phyloP scores from a whole-genome alignment of 2,113 vertebrate genomes.

The Scophthalmus maximus region DNA sequence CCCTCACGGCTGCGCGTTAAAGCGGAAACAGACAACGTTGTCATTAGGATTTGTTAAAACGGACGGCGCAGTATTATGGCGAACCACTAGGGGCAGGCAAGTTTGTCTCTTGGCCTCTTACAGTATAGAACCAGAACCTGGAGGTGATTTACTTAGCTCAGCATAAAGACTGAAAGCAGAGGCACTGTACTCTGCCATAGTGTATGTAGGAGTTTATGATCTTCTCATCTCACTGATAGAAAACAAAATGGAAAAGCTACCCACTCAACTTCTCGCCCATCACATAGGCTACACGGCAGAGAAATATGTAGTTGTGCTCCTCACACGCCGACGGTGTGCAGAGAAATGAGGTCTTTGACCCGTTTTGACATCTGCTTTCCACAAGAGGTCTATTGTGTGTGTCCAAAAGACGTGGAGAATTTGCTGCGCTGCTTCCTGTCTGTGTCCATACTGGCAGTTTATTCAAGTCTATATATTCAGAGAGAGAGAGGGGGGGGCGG shows the following conservation, averaged over 20 bases:
- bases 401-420: slow-evolving; percentile 61
- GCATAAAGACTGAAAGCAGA: too few species aligned
- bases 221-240: not conserved
- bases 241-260: slow-evolving; percentile 7
- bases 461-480: slow-evolving; percentile 51
- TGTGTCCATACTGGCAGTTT: slow-evolving; percentile 62
- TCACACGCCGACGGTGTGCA: slow-evolving; percentile 8
- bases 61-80: too few species aligned
- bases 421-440: slow-evolving; percentile 67
- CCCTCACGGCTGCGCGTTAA: too few species aligned
- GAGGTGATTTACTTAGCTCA: too few species aligned
- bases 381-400: slow-evolving; percentile 55
- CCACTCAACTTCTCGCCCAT: slow-evolving; percentile 3
- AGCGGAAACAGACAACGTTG: too few species aligned
- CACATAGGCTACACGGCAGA: slow-evolving; percentile 3
- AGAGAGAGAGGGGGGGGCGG: slow-evolving; percentile 17
- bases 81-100: too few species aligned
- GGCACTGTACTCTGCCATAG: too few species aligned
- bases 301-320: slow-evolving; percentile 14
- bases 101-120: too few species aligned
- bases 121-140: too few species aligned
- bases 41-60: too few species aligned
- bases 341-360: slow-evolving; percentile 44
- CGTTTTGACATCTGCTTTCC: slow-evolving; percentile 65
- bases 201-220: not conserved